Evolutionary conservation across 1,140 invertebrate species (phyloP), one percentile per base, ranked within the genome.

Genomic region (Macrotrachela quadricornifera): DNA sequence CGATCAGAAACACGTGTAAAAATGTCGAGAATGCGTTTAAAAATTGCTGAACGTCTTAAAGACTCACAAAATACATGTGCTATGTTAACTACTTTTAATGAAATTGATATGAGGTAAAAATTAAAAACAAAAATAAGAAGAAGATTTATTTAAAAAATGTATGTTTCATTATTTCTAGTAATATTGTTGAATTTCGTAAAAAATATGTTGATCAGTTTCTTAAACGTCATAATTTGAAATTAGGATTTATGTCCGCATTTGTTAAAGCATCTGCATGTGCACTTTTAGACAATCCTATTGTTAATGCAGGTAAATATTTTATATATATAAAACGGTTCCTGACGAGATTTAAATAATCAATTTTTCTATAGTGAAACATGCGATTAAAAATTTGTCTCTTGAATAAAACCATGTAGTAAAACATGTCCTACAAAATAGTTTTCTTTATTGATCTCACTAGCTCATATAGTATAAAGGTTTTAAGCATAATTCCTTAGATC

Each of bases 241-340:
- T 99, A 13, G 92, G 94, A 51, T 87, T 99, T 59, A 99, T 99
- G 94, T 97, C 91, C 12, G 85, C 88, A 16, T 99, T 99, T 68
- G 80, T 91, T 1, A 88, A 86, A 68, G 94, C 92, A 0, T 76
- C 84, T 42, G 84, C 87, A 0, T 91, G 83, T 68, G 92, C 91
- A 43, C 71, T 99, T 1, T 78, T 81, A 68, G 85, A 95, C 64
- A 87, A 92, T 66, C 92, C 92, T 0, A 80, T 88, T 1, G 83
- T 96, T 2, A 99, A 99, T 73, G 94, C 92, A 49, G 69, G 63
- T 64, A 54, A 56, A 36, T 37, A 15, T 17, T 46, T 57, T 18
- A n/a, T n/a, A n/a, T 10, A 41, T 16, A 46, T 38, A n/a, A 40
- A 36, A 48, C 18, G 0, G n/a, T n/a, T n/a, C n/a, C n/a, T n/a